Base-by-base conservation (phyloP, 2,888 invertebrate species). In the Patella depressa region DNA sequence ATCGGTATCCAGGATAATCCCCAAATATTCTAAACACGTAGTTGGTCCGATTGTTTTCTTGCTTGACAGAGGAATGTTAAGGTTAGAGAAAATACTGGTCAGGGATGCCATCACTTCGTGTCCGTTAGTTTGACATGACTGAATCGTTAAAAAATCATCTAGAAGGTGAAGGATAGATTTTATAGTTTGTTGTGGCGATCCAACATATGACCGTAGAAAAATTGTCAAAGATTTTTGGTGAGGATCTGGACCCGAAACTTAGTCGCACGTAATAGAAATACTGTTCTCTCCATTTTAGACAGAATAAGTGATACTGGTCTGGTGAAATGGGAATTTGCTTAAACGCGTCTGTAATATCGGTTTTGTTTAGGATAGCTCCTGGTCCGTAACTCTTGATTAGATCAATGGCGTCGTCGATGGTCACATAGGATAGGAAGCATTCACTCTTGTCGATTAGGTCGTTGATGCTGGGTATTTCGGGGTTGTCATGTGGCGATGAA, bases 11-110 rank as follows among this genome's bases (percentile, higher is more conserved):
- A 82, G 71, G 11, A 73, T 76, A 9, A 81, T 79, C 3, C 79
- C 82, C 14, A 82, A 65, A 53, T 80, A 81, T 71, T 81, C 82
- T n/a, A 82, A 45, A 9, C 34, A 54, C n/a, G 76, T 77, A 14
- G 57, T 59, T 9, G 82, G 80, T 5, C 81, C 80, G 3, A 75
- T 45, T 19, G 80, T 76, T 76, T 82, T 81, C 24, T 80, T 77
- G 1, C 19, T 17, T 15, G 81, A 77, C 11, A 79, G n/a, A 12
- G 82, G 79, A 45, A 82, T 74, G 12, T 74, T 71, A 3, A 81
- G 72, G 24, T 57, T 72, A 24, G 19, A 17, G 70, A 80, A 80
- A 11, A 80, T 71, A 11, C 53, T 45, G 1, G 65, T 17, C 15
- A 79, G 55, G 1, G 55, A 34, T 15, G 72, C 69, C 77, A 76